A percentile compares a stretch with the other conserved stretches of the same genome.
phyloP scores from a whole-genome alignment of 2,888 invertebrate genomes.

The Steromphala cineraria region DNA sequence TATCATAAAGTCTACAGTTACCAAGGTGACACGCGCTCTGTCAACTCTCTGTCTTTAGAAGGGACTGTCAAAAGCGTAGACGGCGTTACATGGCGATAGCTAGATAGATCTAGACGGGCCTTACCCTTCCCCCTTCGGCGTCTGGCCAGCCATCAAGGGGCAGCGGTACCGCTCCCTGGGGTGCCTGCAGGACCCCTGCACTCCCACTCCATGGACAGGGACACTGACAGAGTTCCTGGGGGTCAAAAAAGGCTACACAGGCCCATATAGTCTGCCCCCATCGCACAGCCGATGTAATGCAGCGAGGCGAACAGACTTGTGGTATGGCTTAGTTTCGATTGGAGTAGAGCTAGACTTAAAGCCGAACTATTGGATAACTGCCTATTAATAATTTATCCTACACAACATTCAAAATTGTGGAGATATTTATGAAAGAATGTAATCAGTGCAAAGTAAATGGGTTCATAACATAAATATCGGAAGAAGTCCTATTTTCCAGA shows the following conservation, averaged over 20 bases:
- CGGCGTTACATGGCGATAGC: neutral
- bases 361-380: constrained; percentile 8
- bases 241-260: neutral
- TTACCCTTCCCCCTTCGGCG: neutral
- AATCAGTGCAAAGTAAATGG: neutral
- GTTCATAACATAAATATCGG: neutral
- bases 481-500: neutral
- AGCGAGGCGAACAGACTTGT: constrained; percentile 11
- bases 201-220: neutral
- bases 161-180: neutral
- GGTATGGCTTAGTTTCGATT: neutral
- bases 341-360: neutral
- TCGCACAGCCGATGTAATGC: constrained; percentile 18
- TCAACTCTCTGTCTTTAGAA: neutral
- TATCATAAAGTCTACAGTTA: neutral
- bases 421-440: neutral
- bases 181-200: neutral
- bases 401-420: neutral
- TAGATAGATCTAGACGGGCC: neutral
- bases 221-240: neutral
- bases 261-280: neutral
- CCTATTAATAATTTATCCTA: neutral
- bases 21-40: neutral
- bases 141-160: constrained; percentile 5
- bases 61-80: neutral